phyloP scores from a whole-genome alignment of 2,888 invertebrate species.

The Apamea sordens region DNA sequence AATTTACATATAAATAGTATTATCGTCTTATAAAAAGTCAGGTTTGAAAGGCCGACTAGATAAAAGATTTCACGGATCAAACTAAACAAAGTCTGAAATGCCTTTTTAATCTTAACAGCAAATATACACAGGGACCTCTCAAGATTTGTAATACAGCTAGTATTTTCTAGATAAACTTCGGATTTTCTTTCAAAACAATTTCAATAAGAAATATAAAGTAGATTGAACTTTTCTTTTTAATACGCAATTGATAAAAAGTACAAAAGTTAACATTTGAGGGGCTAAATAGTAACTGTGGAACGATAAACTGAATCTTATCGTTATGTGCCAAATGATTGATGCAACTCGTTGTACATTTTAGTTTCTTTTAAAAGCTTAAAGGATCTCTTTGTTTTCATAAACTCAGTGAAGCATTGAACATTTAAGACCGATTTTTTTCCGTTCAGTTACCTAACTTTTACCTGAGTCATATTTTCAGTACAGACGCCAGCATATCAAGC shows the following conservation, averaged over 20 bases:
- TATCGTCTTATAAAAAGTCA: no score
- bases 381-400: not conserved
- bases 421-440: not conserved
- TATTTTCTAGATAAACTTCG: conserved; percentile 5
- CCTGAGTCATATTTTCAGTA: not conserved
- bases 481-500: no score
- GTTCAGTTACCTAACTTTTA: not conserved
- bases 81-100: not conserved
- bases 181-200: conserved; percentile 16
- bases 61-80: not conserved
- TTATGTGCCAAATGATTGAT: not conserved
- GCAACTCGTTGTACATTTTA: not conserved
- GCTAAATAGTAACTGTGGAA: not conserved
- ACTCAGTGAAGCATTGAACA: not conserved
- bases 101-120: conserved; percentile 24
- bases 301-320: not conserved
- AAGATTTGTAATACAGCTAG: conserved; percentile 7
- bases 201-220: conserved; percentile 8
- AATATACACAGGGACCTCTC: conserved; percentile 3
- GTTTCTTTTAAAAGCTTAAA: not conserved
- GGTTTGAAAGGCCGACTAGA: no score
- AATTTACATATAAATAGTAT: not conserved
- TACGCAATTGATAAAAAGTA: conserved; percentile 3
- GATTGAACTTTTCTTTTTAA: conserved; percentile 23
- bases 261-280: not conserved